phyloP scores from a whole-genome alignment of 2,113 vertebrate species.

The Aramus guarauna region DNA sequence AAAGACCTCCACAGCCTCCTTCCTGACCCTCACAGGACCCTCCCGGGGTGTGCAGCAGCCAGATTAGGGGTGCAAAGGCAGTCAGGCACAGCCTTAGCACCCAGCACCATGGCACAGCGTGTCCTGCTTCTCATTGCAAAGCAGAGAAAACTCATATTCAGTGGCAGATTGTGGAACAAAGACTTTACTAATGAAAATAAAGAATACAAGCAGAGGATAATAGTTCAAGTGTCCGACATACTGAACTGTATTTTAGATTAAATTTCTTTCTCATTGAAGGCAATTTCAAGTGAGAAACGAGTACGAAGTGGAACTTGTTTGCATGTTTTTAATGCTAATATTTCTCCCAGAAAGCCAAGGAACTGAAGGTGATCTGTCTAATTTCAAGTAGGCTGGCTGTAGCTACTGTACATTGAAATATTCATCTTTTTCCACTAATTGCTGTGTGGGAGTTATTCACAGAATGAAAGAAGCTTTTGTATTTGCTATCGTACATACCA shows the following conservation, averaged over 20 bases:
- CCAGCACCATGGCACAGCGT: fast-evolving
- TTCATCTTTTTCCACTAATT: constrained; percentile 62
- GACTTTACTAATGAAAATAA: background rate
- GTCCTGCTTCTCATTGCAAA: background rate
- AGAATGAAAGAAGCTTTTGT: constrained; percentile 70
- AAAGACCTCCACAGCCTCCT: background rate
- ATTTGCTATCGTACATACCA: constrained; percentile 37
- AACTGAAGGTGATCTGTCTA: constrained; percentile 30
- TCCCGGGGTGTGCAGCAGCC: background rate
- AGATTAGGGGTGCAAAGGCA: no score
- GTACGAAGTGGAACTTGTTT: background rate
- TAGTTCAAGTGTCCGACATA: background rate
- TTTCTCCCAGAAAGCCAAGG: constrained; percentile 14
- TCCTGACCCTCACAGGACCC: background rate
- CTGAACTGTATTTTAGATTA: background rate
- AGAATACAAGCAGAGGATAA: background rate
- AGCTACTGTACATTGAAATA: constrained; percentile 48
- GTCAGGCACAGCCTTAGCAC: background rate
- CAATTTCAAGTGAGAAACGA: constrained; percentile 22
- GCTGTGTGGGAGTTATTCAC: constrained; percentile 69
- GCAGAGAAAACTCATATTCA: background rate
- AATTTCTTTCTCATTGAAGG: background rate
- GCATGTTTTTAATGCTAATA: constrained; percentile 4
- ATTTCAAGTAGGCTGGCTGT: constrained; percentile 55
- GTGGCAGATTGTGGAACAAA: background rate